Conservation (phyloP, 2,797 vertebrate genomes). For the Pangasius krempfi region DNA sequence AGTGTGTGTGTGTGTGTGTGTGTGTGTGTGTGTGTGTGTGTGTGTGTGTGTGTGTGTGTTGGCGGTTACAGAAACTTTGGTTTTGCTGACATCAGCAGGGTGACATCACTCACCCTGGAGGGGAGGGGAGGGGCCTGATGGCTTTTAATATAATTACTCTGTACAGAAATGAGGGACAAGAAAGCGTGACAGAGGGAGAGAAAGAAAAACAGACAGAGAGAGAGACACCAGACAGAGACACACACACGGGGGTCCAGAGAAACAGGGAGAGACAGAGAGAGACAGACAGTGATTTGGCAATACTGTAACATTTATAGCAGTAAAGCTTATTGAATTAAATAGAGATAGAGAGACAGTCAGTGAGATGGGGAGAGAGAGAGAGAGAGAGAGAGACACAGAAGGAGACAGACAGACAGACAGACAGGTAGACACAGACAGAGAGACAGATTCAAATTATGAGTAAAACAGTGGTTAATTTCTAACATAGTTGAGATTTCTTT, state of each 20-base stretch:
- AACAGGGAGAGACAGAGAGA: not conserved
- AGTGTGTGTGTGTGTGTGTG: slow-evolving; percentile 16
- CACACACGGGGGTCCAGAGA: not conserved
- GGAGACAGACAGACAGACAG: not conserved
- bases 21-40: slow-evolving; percentile 45
- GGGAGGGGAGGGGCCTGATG: slow-evolving; percentile 49
- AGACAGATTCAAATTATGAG: too few species aligned
- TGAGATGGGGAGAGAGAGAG: too few species aligned
- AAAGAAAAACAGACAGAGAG: not conserved
- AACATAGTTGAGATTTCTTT: too few species aligned
- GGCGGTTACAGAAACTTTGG: slow-evolving; percentile 31
- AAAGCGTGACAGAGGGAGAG: not conserved
- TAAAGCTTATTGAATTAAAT: not conserved
- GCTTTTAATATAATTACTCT: slow-evolving; percentile 76
- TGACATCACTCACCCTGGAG: slow-evolving; percentile 69
- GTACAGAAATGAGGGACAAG: slow-evolving; percentile 14
- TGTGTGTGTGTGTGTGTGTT: slow-evolving; percentile 49
- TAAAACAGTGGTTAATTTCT: too few species aligned
- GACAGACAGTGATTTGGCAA: not conserved
- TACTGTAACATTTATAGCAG: not conserved
- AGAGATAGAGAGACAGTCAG: not conserved
- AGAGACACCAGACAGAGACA: not conserved
- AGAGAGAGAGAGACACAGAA: not conserved
- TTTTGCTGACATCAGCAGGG: slow-evolving; percentile 73
- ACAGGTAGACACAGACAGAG: not conserved